Conservation (phyloP, 2,797 vertebrate genomes). For the Schizopygopsis pylzovi region DNA sequence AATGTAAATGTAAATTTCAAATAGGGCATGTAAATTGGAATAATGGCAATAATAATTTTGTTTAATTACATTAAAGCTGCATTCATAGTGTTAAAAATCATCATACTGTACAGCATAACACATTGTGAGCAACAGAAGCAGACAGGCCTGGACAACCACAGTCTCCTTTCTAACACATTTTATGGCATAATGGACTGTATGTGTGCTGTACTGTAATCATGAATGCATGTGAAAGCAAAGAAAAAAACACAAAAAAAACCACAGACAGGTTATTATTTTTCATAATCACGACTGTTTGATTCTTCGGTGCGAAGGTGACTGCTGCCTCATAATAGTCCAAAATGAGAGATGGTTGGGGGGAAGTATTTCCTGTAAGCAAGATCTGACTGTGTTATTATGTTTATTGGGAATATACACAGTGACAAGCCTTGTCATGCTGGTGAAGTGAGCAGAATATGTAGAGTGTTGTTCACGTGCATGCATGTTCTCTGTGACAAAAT, state of each 20-base stretch:
- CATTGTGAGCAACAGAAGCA: not conserved
- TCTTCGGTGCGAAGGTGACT: not conserved
- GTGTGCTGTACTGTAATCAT: not conserved
- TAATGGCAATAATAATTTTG: not conserved
- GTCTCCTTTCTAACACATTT: slow-evolving; percentile 1
- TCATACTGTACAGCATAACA: not conserved
- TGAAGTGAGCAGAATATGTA: not conserved
- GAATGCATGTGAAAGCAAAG: not conserved
- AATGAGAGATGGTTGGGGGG: not conserved
- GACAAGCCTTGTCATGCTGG: slow-evolving; percentile 47
- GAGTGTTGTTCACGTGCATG: slow-evolving; percentile 30
- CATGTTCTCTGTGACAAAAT: slow-evolving; percentile 71
- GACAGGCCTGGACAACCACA: slow-evolving; percentile 16
- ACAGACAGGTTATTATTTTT: slow-evolving; percentile 8
- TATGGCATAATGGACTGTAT: not conserved
- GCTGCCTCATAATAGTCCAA: not conserved
- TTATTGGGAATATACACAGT: slow-evolving; percentile 27
- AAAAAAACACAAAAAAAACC: not conserved
- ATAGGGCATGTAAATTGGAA: not conserved
- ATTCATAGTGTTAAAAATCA: not conserved
- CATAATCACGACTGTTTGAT: not conserved
- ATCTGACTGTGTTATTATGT: slow-evolving; percentile 35
- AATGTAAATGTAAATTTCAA: too few relatives aligned
- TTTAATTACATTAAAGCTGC: not conserved
- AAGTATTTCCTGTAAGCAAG: not conserved